These are phyloP conservation scores for Siderastrea radians DNA, from an alignment of 92 coral and sea anemone genomes.

Conservation along the genomic window DNA sequence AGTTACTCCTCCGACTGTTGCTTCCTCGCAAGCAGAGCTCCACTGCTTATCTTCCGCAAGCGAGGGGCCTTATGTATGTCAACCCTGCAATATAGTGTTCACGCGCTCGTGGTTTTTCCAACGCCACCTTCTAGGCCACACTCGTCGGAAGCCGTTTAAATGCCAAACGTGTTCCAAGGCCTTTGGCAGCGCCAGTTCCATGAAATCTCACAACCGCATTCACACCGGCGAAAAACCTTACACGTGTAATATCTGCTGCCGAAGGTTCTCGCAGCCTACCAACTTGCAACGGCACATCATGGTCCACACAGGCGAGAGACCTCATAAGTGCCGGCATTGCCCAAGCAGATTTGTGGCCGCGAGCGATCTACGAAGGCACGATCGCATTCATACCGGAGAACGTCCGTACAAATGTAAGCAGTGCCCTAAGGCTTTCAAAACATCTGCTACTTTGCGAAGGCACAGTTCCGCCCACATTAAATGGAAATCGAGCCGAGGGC, in stretches of 20 bases:
- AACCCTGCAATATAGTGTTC: constrained; percentile 96
- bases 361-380: no score
- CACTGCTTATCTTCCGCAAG: constrained; percentile 60
- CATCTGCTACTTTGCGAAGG: no score
- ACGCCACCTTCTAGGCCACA: constrained; percentile 96
- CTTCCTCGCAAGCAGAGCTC: constrained; percentile 55
- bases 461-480: no score
- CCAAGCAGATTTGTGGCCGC: no score
- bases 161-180: constrained; percentile 99
- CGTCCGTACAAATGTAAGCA: no score
- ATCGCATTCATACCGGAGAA: no score
- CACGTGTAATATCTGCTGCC: constrained; percentile 96
- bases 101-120: constrained; percentile 99
- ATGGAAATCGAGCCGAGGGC: no score
- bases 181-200: constrained; percentile 96
- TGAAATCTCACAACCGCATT: constrained; percentile 97
- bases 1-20: constrained; percentile 76
- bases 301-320: constrained; percentile 98
- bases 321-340: constrained; percentile 81
- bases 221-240: constrained; percentile 98
- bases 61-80: constrained; percentile 93
- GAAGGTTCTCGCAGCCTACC: constrained; percentile 97
- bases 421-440: no score
- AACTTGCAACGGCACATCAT: constrained; percentile 96
- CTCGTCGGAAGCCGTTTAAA: constrained; percentile 98